phyloP scores from a whole-genome alignment of 2,888 invertebrate genomes.

The Horisme vitalbata region DNA sequence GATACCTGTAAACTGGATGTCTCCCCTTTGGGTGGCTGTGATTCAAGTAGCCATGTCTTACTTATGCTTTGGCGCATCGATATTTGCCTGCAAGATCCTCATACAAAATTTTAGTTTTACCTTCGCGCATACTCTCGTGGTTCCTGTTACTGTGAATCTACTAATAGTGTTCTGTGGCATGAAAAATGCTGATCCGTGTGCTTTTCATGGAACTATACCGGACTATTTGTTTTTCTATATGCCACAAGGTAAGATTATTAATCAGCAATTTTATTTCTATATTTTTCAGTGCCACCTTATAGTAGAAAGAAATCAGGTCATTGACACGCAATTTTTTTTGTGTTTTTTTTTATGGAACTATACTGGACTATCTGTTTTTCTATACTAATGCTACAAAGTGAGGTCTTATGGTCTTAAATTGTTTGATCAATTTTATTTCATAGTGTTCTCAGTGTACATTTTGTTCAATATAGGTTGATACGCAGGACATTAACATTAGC shows the following conservation, averaged over 20 bases:
- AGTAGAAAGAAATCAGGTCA: too few species aligned
- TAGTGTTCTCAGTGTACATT: too few species aligned
- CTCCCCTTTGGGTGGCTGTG: slow-evolving; percentile 84
- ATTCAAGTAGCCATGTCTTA: slow-evolving; percentile 87
- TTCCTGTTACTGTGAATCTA: slow-evolving; percentile 88
- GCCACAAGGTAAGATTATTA: slow-evolving; percentile 79
- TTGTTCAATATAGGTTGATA: too few species aligned
- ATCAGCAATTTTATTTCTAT: too few species aligned
- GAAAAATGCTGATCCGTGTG: slow-evolving; percentile 86
- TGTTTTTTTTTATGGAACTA: too few species aligned
- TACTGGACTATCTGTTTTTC: too few species aligned
- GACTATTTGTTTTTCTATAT: slow-evolving; percentile 94
- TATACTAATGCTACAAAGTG: too few species aligned
- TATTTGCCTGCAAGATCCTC: slow-evolving; percentile 93
- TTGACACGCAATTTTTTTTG: too few species aligned
- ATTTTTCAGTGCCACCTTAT: too few species aligned
- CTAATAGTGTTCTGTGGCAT: slow-evolving; percentile 86
- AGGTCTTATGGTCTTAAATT: too few species aligned
- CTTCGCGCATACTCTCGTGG: slow-evolving; percentile 89
- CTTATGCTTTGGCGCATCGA: slow-evolving; percentile 86
- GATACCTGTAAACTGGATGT: slow-evolving; percentile 54
- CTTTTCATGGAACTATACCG: slow-evolving; percentile 86
- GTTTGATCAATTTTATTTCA: too few species aligned
- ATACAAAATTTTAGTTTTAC: slow-evolving; percentile 95
- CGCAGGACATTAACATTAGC: too few species aligned